phyloP scores from a whole-genome alignment of 2,888 invertebrate species.

The Blomia tropicalis region DNA sequence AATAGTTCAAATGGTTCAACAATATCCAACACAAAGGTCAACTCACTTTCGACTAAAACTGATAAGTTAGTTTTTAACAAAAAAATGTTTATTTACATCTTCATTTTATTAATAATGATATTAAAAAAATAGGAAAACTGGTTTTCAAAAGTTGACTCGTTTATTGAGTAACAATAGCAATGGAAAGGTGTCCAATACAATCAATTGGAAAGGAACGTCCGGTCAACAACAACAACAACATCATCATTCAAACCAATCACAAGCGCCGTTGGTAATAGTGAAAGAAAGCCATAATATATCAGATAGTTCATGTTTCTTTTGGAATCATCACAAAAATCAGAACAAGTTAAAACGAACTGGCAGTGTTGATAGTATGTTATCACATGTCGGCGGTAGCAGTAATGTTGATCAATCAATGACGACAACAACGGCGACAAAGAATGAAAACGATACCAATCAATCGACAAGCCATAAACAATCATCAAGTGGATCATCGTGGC shows the following conservation, averaged over 20 bases:
- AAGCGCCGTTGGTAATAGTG: no score
- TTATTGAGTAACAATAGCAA: background rate
- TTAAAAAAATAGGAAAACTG: background rate
- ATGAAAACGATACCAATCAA: background rate
- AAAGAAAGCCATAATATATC: background rate
- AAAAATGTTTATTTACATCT: background rate
- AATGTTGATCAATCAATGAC: background rate
- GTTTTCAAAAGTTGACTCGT: background rate
- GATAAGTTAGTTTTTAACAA: conserved; percentile 4
- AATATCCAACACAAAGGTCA: no score
- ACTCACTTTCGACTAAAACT: background rate
- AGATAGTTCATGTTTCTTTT: background rate
- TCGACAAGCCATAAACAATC: background rate
- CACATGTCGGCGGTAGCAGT: background rate
- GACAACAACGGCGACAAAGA: background rate
- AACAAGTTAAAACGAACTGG: conserved; percentile 20
- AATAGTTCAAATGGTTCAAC: conserved; percentile 28
- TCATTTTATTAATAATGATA: background rate
- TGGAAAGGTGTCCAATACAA: background rate
- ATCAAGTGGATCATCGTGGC: background rate
- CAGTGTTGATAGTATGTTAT: conserved; percentile 20
- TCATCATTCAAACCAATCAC: no score
- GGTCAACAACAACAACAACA: background rate
- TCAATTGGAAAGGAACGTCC: background rate
- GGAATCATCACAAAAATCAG: background rate